A percentile compares a stretch with the other conserved stretches of the same genome.
phyloP scores from a whole-genome alignment of 1,140 invertebrate genomes.

The Rhopalosiphum padi region DNA sequence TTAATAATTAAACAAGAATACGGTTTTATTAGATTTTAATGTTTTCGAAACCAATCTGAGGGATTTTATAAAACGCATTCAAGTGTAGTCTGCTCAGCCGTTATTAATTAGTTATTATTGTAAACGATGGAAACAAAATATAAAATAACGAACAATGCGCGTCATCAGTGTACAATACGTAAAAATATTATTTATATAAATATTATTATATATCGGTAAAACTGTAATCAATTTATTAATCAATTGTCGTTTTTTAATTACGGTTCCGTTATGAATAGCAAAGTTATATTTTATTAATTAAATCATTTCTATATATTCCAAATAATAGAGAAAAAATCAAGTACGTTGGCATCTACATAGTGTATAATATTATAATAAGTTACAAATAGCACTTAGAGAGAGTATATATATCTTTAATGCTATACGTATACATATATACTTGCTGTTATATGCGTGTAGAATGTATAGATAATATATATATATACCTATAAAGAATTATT shows the following conservation, averaged over 20 bases:
- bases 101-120: conserved; percentile 22
- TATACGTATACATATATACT: not conserved
- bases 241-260: not conserved
- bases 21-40: conserved; percentile 16
- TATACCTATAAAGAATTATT: not conserved
- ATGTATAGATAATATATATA: no score
- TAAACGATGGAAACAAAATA: not conserved
- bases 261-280: not conserved
- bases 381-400: not conserved
- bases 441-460: not conserved
- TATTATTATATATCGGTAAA: not conserved
- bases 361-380: not conserved
- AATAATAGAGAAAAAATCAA: not conserved
- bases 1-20: conserved; percentile 17
- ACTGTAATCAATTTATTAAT: conserved; percentile 11
- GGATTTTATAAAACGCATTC: conserved; percentile 19
- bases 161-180: not conserved
- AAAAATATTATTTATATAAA: conserved; percentile 21
- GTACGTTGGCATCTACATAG: not conserved
- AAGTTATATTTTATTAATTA: conserved; percentile 12
- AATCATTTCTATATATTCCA: not conserved
- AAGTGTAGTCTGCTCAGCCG: not conserved
- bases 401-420: not conserved
- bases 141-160: conserved; percentile 23
- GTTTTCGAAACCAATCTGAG: not conserved